Percentiles rank a stretch among this genome's conserved stretches.
These are phyloP conservation scores for Sarcophaga bullata DNA, from an alignment of 1,140 invertebrate species.

Conservation along the genomic window DNA sequence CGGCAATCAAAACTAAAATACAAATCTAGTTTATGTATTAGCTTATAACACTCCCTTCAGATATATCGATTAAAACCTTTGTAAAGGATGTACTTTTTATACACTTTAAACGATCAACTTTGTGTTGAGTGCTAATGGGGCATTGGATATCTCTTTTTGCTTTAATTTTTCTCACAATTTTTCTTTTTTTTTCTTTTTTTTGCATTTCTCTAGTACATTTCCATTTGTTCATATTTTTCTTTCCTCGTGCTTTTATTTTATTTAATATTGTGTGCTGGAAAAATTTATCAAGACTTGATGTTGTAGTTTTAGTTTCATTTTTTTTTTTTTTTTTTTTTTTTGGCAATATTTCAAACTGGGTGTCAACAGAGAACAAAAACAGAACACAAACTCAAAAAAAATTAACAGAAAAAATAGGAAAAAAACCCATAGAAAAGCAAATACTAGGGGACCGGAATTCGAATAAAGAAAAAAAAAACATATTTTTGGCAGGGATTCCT, in stretches of 20 bases:
- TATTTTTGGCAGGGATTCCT: background rate
- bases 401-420: background rate
- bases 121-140: no score
- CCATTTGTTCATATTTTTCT: background rate
- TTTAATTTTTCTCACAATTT: no score
- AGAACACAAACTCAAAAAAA: background rate
- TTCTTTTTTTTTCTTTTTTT: background rate
- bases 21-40: no score
- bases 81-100: no score
- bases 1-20: no score
- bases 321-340: no score
- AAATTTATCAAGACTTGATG: constrained; percentile 23
- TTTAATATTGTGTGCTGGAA: background rate
- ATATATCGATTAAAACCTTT: no score
- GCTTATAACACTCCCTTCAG: no score
- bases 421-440: background rate
- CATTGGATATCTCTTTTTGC: no score
- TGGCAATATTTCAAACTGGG: constrained; percentile 30
- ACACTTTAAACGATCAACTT: no score
- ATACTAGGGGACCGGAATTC: background rate
- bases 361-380: constrained; percentile 26
- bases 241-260: no score
- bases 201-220: background rate
- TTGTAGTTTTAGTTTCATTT: constrained; percentile 13
- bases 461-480: background rate